A percentile compares a stretch with the other conserved stretches of the same genome.
Conservation (phyloP, 1,140 invertebrate genomes). For the Octopus bimaculoides region DNA sequence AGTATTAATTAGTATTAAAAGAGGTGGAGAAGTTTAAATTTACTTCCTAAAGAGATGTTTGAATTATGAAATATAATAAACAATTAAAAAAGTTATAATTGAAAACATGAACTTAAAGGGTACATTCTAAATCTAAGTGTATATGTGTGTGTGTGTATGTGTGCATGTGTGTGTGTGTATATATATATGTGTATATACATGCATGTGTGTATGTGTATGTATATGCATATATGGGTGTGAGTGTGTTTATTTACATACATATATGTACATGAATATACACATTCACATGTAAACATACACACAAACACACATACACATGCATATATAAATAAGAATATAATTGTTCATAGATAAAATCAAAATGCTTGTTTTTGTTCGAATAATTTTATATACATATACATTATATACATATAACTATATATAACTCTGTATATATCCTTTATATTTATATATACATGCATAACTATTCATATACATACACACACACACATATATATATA, state of each 20-base stretch:
- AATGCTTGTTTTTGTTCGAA: slow-evolving; percentile 18
- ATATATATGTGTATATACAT: slow-evolving; percentile 10
- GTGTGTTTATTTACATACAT: background rate
- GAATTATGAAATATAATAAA: background rate
- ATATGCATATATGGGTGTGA: slow-evolving; percentile 12
- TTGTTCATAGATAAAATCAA: slow-evolving; percentile 17
- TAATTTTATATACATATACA: slow-evolving; percentile 1
- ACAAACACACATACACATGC: background rate
- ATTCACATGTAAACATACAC: slow-evolving; percentile 10
- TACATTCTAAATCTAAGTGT: background rate
- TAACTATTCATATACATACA: background rate
- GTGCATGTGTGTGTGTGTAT: slow-evolving; percentile 13
- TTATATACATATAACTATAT: slow-evolving; percentile 3
- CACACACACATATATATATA: background rate
- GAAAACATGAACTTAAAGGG: background rate
- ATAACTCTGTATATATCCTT: background rate
- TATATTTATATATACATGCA: background rate
- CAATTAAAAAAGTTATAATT: background rate
- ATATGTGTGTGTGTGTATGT: slow-evolving; percentile 5
- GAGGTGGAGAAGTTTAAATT: background rate
- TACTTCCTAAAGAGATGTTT: background rate
- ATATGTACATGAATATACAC: background rate
- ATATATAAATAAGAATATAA: background rate
- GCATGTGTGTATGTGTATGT: slow-evolving; percentile 16
- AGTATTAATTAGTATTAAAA: background rate